A percentile compares a stretch with the other conserved stretches of the same genome.
Evolutionary conservation across 2,888 invertebrate species (phyloP).

Genomic region (Oscheius sp.): DNA sequence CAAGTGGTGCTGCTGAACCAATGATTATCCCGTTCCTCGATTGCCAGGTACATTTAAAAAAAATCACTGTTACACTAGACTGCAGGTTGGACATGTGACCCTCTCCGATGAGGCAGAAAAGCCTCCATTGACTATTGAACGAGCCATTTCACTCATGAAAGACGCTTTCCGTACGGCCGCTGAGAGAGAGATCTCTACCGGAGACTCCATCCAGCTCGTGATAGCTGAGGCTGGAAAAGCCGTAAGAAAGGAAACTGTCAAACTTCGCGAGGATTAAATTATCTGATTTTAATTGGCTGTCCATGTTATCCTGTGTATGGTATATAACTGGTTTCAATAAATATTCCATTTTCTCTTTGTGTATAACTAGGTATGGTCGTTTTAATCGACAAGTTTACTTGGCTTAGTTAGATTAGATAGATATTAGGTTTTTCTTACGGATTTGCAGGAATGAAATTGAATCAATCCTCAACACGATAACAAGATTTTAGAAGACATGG

Average conservation of each 20-base stretch:
- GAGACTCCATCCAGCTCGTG: slow-evolving; percentile 64
- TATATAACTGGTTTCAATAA: neutral
- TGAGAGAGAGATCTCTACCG: slow-evolving; percentile 96
- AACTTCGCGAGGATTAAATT: slow-evolving; percentile 64
- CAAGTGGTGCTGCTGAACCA: slow-evolving; percentile 84
- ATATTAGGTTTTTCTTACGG: too few relatives aligned
- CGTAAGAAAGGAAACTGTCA: slow-evolving; percentile 49
- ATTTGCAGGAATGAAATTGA: too few relatives aligned
- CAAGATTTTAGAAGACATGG: too few relatives aligned
- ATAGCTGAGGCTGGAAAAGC: slow-evolving; percentile 65
- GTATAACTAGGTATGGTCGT: neutral
- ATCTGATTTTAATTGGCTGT: too few relatives aligned
- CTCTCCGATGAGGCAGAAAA: slow-evolving; percentile 77
- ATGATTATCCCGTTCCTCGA: slow-evolving; percentile 92
- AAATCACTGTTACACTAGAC: neutral
- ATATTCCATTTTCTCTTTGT: neutral
- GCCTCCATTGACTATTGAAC: slow-evolving; percentile 79
- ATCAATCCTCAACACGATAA: too few relatives aligned
- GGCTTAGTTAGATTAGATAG: too few relatives aligned
- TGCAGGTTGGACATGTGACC: slow-evolving; percentile 85
- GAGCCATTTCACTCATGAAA: slow-evolving; percentile 83
- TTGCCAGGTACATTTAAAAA: slow-evolving; percentile 79
- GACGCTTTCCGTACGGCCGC: slow-evolving; percentile 97
- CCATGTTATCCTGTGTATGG: neutral
- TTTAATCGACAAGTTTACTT: too few relatives aligned